A percentile compares a stretch with the other conserved stretches of the same genome.
Evolutionary conservation across 2,797 vertebrate genomes (phyloP).

Genomic region (Oryzias sinensis): DNA sequence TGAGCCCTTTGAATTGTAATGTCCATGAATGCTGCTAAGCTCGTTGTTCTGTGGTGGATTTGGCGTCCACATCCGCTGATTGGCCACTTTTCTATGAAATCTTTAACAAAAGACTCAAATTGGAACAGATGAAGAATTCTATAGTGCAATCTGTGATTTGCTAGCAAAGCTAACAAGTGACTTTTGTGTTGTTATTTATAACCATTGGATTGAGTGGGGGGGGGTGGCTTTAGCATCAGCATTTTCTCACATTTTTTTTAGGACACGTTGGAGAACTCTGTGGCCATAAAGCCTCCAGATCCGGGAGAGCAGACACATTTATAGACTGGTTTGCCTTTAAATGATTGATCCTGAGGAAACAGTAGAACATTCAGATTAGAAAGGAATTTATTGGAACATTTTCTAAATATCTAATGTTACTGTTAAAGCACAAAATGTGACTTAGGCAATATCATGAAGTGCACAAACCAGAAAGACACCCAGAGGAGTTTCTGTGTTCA

Average conservation of each 20-base stretch:
- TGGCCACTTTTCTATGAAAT: constrained; percentile 29
- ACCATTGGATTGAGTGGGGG: not conserved
- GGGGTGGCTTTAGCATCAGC: not conserved
- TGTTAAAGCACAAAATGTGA: constrained; percentile 75
- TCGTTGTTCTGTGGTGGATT: constrained; percentile 31
- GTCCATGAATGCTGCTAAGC: constrained; percentile 66
- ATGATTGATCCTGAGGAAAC: constrained; percentile 66
- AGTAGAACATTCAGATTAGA: constrained; percentile 50
- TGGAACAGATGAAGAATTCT: constrained; percentile 22
- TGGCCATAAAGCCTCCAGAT: constrained; percentile 16
- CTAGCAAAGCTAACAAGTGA: constrained; percentile 10
- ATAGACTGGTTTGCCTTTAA: constrained; percentile 35
- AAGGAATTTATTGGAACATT: constrained; percentile 25
- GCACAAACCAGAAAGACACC: constrained; percentile 40
- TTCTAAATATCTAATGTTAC: constrained; percentile 54
- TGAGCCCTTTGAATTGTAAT: constrained; percentile 34
- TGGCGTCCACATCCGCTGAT: constrained; percentile 18
- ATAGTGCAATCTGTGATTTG: constrained; percentile 24
- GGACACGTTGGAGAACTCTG: not conserved
- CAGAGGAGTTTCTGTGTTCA: constrained; percentile 15
- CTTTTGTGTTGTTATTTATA: constrained; percentile 5
- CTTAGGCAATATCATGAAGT: constrained; percentile 61
- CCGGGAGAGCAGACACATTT: constrained; percentile 22
- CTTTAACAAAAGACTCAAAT: constrained; percentile 29
- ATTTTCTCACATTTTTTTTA: no score